Base-by-base conservation (phyloP, 2,113 vertebrate species). In the Campylomormyrus tamandua region DNA sequence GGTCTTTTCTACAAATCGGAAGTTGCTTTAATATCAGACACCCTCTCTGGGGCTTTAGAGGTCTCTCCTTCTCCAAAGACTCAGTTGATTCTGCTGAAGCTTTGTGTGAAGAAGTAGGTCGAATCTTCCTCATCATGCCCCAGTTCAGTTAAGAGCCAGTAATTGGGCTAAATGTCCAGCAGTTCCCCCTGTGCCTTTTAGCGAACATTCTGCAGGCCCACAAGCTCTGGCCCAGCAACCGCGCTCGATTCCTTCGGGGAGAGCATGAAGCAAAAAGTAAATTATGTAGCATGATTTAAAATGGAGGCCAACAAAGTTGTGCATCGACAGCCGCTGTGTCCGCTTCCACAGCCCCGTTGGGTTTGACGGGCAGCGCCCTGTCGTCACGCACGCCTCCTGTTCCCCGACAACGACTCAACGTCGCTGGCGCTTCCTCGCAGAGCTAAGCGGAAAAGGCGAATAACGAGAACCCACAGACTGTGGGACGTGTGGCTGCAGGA, bases 71-170 rank as follows among this genome's bases (percentile, higher is more conserved):
- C 93, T 94, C 93, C 93, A 93, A 91, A 92, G 93, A 90, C 91
- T 91, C 92, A 94, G 93, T 94, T 93, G 94, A 95, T 96, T 96
- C 92, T 94, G 95, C 93, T 91, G 90, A 92, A 90, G 94, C 94
- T 94, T 94, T 95, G 94, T 94, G 91, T 92, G 92, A 93, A 95
- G 94, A 96, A 96, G 93, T 95, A 95, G 96, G 96, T 94, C 95
- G 94, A 94, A 95, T 95, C 94, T 94, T 94, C 95, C 94, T 95
- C 94, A 95, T 93, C 94, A 93, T 94, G 87, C 31, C 80, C 95
- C 93, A 94, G 93, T 94, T 93, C 95, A 95, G 95, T 92, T 91
- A 35, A 91, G 93, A 90, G 94, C 93, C 94, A 93, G 92, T 95
- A 96, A 95, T 94, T 95, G 94, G 94, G 94, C 94, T 92, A 94